Conservation (phyloP, 2,113 vertebrate species). For the Esox niger region DNA sequence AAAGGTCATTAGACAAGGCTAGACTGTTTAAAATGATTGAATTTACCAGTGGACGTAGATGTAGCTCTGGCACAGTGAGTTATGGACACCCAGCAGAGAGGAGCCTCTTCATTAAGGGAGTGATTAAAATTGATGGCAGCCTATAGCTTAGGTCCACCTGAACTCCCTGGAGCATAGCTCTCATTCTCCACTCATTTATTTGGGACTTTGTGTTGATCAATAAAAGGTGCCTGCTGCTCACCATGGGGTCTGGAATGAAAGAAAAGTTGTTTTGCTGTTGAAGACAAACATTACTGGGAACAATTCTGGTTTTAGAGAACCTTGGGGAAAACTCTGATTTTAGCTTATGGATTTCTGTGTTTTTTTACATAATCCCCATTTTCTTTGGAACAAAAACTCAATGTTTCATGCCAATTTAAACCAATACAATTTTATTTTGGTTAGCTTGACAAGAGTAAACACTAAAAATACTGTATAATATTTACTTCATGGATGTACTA, state of each 20-base stretch:
- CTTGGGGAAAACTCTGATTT: slow-evolving; percentile 52
- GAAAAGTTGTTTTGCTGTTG: slow-evolving; percentile 62
- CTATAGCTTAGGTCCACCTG: slow-evolving; percentile 66
- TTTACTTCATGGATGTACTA: background rate
- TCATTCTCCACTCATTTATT: slow-evolving; percentile 80
- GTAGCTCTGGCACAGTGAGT: slow-evolving; percentile 72
- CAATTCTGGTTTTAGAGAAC: slow-evolving; percentile 60
- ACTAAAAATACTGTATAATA: slow-evolving; percentile 15
- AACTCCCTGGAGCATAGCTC: slow-evolving; percentile 76
- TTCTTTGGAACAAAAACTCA: slow-evolving; percentile 35
- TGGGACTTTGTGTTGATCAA: slow-evolving; percentile 82
- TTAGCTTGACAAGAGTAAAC: slow-evolving; percentile 27
- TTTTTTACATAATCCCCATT: slow-evolving; percentile 52
- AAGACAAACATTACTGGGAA: slow-evolving; percentile 62
- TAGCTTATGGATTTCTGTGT: slow-evolving; percentile 54
- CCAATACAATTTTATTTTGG: background rate
- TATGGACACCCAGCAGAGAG: slow-evolving; percentile 79
- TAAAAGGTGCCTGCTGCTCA: slow-evolving; percentile 77
- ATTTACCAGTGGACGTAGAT: slow-evolving; percentile 68
- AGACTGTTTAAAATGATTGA: slow-evolving; percentile 69
- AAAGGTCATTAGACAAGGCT: slow-evolving; percentile 72
- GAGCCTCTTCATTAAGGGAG: slow-evolving; percentile 80
- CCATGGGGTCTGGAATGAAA: slow-evolving; percentile 69
- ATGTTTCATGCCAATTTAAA: too few species aligned
- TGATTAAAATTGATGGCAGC: slow-evolving; percentile 83